Percentiles rank a stretch among this genome's conserved stretches.
Evolutionary conservation across 2,888 invertebrate species (phyloP).

Genomic region (Mimachlamys varia): DNA sequence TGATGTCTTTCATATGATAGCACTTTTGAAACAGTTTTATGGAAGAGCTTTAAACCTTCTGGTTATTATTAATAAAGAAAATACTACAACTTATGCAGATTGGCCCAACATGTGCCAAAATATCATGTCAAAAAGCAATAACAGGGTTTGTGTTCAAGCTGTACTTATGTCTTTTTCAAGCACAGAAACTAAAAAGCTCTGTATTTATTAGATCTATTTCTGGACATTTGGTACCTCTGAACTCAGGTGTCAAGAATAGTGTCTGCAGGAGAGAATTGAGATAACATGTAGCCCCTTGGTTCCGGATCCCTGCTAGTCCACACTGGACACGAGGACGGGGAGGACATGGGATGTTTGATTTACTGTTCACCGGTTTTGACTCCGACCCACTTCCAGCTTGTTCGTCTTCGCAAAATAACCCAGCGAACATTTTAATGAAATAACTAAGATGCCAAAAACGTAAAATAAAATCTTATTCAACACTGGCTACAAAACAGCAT

Average conservation of each 20-base stretch:
- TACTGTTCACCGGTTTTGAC: slow-evolving; percentile 34
- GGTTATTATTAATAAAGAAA: too few relatives aligned
- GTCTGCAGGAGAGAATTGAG: slow-evolving; percentile 81
- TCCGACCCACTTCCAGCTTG: not conserved
- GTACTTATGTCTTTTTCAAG: too few relatives aligned
- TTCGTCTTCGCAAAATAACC: slow-evolving; percentile 59
- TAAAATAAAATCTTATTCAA: not conserved
- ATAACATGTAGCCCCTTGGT: slow-evolving; percentile 82
- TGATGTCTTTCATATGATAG: too few relatives aligned
- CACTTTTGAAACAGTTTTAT: too few relatives aligned
- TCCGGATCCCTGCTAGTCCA: slow-evolving; percentile 78
- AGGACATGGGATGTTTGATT: slow-evolving; percentile 52
- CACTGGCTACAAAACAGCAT: not conserved
- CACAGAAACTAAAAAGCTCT: too few relatives aligned
- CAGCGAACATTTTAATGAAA: slow-evolving; percentile 58
- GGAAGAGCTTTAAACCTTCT: too few relatives aligned
- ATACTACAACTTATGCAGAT: too few relatives aligned
- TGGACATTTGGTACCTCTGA: slow-evolving; percentile 78
- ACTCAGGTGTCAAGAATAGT: slow-evolving; percentile 80
- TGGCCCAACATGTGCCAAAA: too few relatives aligned
- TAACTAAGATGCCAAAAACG: not conserved
- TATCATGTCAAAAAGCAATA: too few relatives aligned
- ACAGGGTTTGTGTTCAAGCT: too few relatives aligned
- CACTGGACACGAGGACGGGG: slow-evolving; percentile 66
- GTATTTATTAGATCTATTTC: not conserved